These are phyloP conservation scores for Pocillopora damicornis DNA, from an alignment of 64 coral and sea anemone genomes.

Conservation along the genomic window DNA sequence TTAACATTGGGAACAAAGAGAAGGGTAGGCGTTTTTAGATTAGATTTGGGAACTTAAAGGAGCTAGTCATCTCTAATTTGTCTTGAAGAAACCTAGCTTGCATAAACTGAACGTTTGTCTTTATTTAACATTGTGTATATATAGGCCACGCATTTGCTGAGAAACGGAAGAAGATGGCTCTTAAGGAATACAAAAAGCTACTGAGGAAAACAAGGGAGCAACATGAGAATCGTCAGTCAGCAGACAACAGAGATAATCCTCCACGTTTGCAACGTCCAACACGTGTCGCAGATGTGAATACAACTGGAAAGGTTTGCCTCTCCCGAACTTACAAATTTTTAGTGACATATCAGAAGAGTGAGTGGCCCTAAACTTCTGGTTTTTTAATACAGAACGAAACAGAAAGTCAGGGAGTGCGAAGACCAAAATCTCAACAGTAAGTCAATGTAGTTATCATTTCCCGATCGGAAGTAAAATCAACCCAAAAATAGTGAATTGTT, in stretches of 20 bases:
- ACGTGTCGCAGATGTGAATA: neutral
- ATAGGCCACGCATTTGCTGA: conserved; percentile 84
- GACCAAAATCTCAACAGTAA: too few species aligned
- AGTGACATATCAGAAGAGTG: too few species aligned
- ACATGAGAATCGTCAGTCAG: neutral
- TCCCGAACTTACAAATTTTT: neutral
- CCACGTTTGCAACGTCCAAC: neutral
- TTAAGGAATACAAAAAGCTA: conserved; percentile 78
- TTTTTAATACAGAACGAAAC: too few species aligned
- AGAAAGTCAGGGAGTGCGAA: too few species aligned
- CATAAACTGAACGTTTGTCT: neutral
- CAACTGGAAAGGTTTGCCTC: neutral
- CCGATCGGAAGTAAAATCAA: too few species aligned
- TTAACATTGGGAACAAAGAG: conserved; percentile 38
- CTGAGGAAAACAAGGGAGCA: conserved; percentile 70
- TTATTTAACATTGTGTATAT: neutral
- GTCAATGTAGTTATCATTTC: too few species aligned
- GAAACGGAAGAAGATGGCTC: conserved; percentile 57
- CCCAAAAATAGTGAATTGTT: too few species aligned
- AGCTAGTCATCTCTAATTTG: neutral
- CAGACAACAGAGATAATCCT: neutral
- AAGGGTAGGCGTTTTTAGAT: conserved; percentile 18
- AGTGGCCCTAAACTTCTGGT: too few species aligned
- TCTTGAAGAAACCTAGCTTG: neutral
- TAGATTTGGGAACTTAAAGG: neutral